These are phyloP conservation scores for Dicrurus megarhynchus DNA, from an alignment of 2,113 vertebrate species.

Conservation along the genomic window DNA sequence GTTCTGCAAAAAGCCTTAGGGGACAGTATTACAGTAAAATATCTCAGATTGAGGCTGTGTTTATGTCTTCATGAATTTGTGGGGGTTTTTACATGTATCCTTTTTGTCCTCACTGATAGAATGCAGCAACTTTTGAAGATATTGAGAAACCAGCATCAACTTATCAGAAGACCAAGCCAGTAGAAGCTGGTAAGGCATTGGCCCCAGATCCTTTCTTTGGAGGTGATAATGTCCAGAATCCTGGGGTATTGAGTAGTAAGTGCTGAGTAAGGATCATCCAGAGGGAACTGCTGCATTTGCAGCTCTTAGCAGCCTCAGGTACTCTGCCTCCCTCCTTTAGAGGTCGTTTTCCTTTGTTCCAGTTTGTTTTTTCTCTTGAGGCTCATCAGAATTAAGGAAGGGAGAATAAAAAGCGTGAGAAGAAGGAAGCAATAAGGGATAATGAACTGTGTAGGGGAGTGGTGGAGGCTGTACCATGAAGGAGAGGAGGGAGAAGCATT, in stretches of 20 bases:
- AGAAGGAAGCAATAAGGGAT: neutral
- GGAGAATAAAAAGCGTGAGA: neutral
- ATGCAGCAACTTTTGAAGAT: conserved; percentile 89
- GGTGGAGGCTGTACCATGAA: neutral
- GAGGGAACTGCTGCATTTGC: neutral
- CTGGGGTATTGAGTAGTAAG: neutral
- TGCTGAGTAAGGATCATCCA: neutral
- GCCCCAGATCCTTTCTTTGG: neutral
- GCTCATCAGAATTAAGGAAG: neutral
- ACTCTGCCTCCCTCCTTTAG: neutral
- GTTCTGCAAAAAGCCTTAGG: neutral
- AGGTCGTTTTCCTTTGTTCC: neutral
- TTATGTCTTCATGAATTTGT: neutral
- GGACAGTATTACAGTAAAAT: neutral
- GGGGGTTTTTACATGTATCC: neutral
- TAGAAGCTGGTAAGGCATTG: conserved; percentile 84
- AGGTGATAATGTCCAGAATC: neutral
- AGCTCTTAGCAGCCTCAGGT: neutral
- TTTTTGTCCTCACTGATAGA: conserved; percentile 64
- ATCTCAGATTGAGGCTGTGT: neutral
- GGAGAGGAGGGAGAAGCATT: neutral
- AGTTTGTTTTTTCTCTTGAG: neutral
- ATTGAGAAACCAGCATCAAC: conserved; percentile 79
- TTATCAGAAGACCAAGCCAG: conserved; percentile 91
- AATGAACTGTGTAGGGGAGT: neutral